These are phyloP conservation scores for Sanderia malayensis DNA, from an alignment of 30 jellyfish, hydroid and myxozoan species.

Conservation along the genomic window DNA sequence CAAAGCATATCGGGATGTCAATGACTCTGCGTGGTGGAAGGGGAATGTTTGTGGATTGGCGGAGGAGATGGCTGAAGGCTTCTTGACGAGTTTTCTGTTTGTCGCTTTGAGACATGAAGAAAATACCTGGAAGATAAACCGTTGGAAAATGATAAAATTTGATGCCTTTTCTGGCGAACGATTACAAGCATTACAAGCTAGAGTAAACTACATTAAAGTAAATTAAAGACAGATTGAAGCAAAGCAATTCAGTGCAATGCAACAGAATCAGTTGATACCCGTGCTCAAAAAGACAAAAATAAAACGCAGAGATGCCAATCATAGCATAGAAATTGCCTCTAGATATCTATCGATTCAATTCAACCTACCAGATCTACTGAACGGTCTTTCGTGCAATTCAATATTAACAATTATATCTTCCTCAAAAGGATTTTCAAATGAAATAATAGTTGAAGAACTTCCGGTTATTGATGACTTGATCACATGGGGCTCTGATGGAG, in stretches of 20 bases:
- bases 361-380: conserved; percentile 17
- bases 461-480: conserved; percentile 63
- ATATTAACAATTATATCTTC: conserved; percentile 69
- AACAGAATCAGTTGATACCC: no score
- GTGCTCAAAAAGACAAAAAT: no score
- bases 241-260: no score
- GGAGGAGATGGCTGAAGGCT: conserved; percentile 60
- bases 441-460: conserved; percentile 68
- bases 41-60: conserved; percentile 33
- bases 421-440: conserved; percentile 81
- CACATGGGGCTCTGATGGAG: conserved; percentile 57
- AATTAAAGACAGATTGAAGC: no score
- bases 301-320: no score
- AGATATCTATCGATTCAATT: no score
- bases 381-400: conserved; percentile 34
- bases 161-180: no score
- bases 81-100: conserved; percentile 1
- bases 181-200: no score
- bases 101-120: background rate
- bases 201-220: no score
- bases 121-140: no score
- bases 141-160: no score
- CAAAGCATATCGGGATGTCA: conserved; percentile 85
- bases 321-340: no score
- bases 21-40: conserved; percentile 54